phyloP scores from a whole-genome alignment of 1,140 invertebrate genomes.

The Zaprionus ornatus region DNA sequence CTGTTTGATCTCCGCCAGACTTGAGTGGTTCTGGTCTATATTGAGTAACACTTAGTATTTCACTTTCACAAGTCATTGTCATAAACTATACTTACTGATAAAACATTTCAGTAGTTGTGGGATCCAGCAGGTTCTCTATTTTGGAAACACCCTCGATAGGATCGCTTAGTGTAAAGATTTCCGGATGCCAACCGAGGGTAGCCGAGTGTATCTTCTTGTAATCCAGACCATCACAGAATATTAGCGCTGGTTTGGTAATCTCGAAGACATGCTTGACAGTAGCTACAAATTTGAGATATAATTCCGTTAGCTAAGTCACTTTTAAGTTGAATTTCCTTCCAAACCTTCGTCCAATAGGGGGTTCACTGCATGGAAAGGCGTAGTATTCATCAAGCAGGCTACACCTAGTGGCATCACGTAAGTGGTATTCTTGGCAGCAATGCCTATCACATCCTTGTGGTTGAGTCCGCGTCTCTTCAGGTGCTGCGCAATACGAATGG shows the following conservation, averaged over 20 bases:
- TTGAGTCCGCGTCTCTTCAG: conserved; percentile 57
- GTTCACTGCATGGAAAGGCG: conserved; percentile 66
- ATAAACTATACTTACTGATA: conserved; percentile 58
- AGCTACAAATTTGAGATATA: conserved; percentile 13
- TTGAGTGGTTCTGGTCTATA: conserved; percentile 58
- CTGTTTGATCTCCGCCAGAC: conserved; percentile 63
- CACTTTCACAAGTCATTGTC: not conserved
- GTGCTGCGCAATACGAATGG: conserved; percentile 70
- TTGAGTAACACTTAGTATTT: not conserved
- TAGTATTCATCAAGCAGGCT: conserved; percentile 70
- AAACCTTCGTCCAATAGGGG: conserved; percentile 63
- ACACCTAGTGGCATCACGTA: conserved; percentile 68
- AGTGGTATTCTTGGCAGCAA: conserved; percentile 66
- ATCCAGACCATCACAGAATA: conserved; percentile 70
- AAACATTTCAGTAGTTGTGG: conserved; percentile 56
- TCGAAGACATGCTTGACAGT: conserved; percentile 62
- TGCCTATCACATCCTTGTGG: conserved; percentile 71
- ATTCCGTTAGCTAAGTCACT: not conserved
- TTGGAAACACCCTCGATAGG: conserved; percentile 54
- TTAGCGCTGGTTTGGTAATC: conserved; percentile 64
- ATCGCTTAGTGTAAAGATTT: conserved; percentile 62
- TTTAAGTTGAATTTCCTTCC: not conserved
- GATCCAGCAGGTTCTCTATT: conserved; percentile 63
- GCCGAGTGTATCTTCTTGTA: conserved; percentile 66
- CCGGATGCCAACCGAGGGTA: conserved; percentile 58